A percentile compares a stretch with the other conserved stretches of the same genome.
These are phyloP conservation scores for Scarus forsteni DNA, from an alignment of 2,797 vertebrate genomes.

Conservation along the genomic window DNA sequence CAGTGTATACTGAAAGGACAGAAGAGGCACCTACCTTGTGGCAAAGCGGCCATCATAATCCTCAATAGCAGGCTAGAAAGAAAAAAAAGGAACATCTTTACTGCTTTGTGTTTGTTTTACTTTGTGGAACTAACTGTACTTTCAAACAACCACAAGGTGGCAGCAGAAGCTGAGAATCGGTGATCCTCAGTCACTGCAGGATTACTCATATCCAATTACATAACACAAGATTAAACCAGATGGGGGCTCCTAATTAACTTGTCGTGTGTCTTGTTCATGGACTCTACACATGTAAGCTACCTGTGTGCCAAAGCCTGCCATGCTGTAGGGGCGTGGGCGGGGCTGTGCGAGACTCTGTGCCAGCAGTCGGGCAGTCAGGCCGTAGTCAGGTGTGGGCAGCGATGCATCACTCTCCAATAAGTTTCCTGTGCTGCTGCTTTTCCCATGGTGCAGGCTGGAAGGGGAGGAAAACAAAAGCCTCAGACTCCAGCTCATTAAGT, in stretches of 20 bases:
- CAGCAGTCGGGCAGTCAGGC: slow-evolving; percentile 91
- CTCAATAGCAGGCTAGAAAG: slow-evolving; percentile 90
- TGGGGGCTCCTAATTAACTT: slow-evolving; percentile 35
- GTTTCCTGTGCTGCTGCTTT: slow-evolving; percentile 99
- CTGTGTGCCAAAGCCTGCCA: slow-evolving; percentile 96
- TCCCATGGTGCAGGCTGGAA: slow-evolving; percentile 92
- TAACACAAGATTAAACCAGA: slow-evolving; percentile 46
- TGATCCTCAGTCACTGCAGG: slow-evolving; percentile 36
- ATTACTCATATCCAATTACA: slow-evolving; percentile 64
- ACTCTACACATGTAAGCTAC: slow-evolving; percentile 73
- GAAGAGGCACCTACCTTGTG: slow-evolving; percentile 91
- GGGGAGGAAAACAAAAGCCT: slow-evolving; percentile 22
- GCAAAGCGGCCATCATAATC: slow-evolving; percentile 94
- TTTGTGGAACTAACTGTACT: neutral
- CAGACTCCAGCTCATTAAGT: slow-evolving; percentile 18
- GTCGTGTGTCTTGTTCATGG: slow-evolving; percentile 12
- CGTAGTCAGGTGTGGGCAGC: slow-evolving; percentile 94
- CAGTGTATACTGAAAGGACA: slow-evolving; percentile 33
- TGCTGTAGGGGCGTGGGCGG: slow-evolving; percentile 96
- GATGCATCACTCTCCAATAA: slow-evolving; percentile 94
- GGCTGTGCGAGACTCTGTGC: slow-evolving; percentile 89
- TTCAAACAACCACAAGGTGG: slow-evolving; percentile 69
- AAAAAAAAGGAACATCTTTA: slow-evolving; percentile 12
- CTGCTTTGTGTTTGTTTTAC: too few species aligned
- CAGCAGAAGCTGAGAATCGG: slow-evolving; percentile 41